Evolutionary conservation across 1,140 invertebrate genomes (phyloP).

Genomic region (Formica selysi): DNA sequence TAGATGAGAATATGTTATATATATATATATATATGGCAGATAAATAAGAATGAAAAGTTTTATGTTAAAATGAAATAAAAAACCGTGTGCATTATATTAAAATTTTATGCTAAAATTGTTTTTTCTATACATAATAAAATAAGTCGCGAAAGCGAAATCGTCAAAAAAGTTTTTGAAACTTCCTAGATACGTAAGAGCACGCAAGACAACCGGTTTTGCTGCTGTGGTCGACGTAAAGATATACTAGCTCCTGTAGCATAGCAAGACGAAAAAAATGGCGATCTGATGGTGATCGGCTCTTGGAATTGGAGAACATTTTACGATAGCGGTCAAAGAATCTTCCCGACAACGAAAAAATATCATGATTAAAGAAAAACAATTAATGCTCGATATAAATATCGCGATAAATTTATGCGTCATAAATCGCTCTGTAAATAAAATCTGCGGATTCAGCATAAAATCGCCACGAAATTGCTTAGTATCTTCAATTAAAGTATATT

Average conservation of each 20-base stretch:
- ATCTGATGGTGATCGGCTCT: conserved; percentile 25
- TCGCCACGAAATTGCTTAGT: neutral
- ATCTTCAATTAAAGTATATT: neutral
- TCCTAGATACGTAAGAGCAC: conserved; percentile 47
- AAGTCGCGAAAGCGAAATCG: conserved; percentile 36
- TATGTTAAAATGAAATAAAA: neutral
- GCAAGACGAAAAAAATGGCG: conserved; percentile 32
- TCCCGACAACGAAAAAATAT: neutral
- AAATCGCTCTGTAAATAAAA: neutral
- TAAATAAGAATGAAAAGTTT: conserved; percentile 7
- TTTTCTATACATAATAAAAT: neutral
- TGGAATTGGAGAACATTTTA: conserved; percentile 17
- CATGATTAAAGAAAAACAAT: no score
- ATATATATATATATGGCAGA: neutral
- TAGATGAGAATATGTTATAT: neutral
- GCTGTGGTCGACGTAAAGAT: conserved; percentile 40
- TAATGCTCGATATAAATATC: neutral
- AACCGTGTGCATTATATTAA: neutral
- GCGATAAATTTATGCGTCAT: neutral
- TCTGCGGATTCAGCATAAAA: neutral
- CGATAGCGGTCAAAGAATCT: conserved; percentile 24
- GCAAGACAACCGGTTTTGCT: conserved; percentile 40
- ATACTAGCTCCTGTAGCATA: conserved; percentile 30
- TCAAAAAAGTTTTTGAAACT: conserved; percentile 43
- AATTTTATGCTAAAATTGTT: neutral